Base-by-base conservation (phyloP, 2,797 vertebrate species). In the Enteromius anoplus region DNA sequence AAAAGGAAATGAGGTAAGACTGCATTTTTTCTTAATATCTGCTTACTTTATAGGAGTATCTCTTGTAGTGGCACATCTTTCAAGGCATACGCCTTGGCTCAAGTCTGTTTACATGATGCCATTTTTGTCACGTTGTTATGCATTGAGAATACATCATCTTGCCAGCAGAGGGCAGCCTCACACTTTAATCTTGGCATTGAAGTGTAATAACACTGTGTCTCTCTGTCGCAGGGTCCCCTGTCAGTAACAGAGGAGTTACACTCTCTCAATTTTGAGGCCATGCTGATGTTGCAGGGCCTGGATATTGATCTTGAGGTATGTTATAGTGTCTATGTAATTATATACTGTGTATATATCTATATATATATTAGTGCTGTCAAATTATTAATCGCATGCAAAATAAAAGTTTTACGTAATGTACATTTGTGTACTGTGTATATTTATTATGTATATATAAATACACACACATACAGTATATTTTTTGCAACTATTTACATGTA, bases 241-340 rank as follows among this genome's bases (percentile, higher is more conserved):
- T 97, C 97, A 83, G 98, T 99, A 84, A 99, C 98, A 0, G 98
- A 99, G 78, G 98, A 99, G 75, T 95, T 99, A 49, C 98, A 99
- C 88, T 97, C 96, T 21, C 96, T 99, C 88, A 96, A 94, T 84
- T 99, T 99, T 69, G 98, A 99, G 93, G 96, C 97, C 2, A 96
- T 96, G 81, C 96, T 99, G 90, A 96, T 94, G 34, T 93, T 98
- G 17, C 97, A 97, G 26, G 97, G 97, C 47, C 87, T 99, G 86
- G 95, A 94, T 64, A 95, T 99, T 12, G 97, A 99, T 49, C 90
- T 92, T 19, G 93, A 95, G 93, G 94, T 95, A 49, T 91, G 81
- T 87, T 47, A 51, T 29, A 64, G 15, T 10, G 7, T 72, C 23
- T 62, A 15, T 62, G 26, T 62, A 14, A 15, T 12, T 45, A 3